These are phyloP conservation scores for Troilus luridus DNA, from an alignment of 2,888 invertebrate species.

Conservation along the genomic window DNA sequence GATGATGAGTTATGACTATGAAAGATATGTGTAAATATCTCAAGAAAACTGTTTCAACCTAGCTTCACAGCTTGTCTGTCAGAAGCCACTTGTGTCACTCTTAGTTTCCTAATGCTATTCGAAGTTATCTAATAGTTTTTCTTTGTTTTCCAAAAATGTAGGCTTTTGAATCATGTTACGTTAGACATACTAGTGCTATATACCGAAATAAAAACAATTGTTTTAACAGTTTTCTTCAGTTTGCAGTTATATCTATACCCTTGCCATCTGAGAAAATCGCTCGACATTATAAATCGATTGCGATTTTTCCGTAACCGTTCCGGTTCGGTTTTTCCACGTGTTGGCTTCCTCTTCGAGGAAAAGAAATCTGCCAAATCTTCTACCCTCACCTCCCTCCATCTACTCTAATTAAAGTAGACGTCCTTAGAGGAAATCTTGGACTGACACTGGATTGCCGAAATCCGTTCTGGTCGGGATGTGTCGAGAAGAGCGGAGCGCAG, in stretches of 20 bases:
- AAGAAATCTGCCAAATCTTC: neutral
- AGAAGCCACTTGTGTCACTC: no score
- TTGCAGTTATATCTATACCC: neutral
- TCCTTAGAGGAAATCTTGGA: neutral
- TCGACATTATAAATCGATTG: conserved; percentile 26
- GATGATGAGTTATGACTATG: no score
- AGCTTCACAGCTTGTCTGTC: no score
- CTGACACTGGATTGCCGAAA: neutral
- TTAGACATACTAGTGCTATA: no score
- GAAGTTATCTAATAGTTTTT: no score
- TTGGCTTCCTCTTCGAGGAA: neutral
- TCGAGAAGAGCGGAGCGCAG: neutral
- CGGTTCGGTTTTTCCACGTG: neutral
- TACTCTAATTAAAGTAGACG: neutral
- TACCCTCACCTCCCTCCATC: neutral
- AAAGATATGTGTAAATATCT: no score
- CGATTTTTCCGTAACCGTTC: conserved; percentile 10
- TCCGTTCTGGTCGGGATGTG: conserved; percentile 5
- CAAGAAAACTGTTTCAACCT: no score
- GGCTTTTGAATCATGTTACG: no score
- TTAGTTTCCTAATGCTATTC: no score
- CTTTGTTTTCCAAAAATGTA: no score
- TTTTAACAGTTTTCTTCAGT: neutral
- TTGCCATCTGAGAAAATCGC: neutral
- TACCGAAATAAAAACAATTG: neutral